These are phyloP conservation scores for Holotrichia oblita DNA, from an alignment of 1,140 invertebrate genomes.

Conservation along the genomic window DNA sequence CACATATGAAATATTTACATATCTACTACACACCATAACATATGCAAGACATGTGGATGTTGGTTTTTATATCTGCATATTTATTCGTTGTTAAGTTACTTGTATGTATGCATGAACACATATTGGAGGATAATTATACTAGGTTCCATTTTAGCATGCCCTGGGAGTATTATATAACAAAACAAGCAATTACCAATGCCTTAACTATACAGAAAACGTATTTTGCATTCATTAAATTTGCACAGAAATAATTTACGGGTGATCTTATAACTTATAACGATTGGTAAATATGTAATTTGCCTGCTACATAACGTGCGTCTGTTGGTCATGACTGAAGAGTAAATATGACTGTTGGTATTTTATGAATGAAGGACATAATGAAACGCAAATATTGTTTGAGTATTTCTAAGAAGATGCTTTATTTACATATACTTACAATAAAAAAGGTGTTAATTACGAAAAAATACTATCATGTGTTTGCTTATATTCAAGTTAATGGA, in stretches of 20 bases:
- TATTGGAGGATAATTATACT: neutral
- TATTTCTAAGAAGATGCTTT: neutral
- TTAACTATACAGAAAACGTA: neutral
- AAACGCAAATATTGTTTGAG: neutral
- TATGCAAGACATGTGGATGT: neutral
- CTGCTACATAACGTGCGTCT: neutral
- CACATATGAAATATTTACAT: neutral
- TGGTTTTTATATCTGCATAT: neutral
- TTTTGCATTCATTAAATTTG: neutral
- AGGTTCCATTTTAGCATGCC: neutral
- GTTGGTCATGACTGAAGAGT: neutral
- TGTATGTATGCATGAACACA: neutral
- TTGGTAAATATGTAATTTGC: neutral
- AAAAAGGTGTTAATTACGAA: neutral
- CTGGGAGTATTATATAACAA: neutral
- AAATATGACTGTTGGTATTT: neutral
- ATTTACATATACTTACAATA: neutral
- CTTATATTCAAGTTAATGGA: neutral
- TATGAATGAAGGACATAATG: slow-evolving; percentile 3
- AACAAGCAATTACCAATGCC: neutral
- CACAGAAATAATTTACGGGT: neutral
- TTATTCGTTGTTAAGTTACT: neutral
- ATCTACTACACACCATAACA: neutral
- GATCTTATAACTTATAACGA: neutral
- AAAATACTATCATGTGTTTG: neutral